Percentiles rank a stretch among this genome's conserved stretches.
phyloP scores from a whole-genome alignment of 2,113 vertebrate species.

The Climacteris rufus region DNA sequence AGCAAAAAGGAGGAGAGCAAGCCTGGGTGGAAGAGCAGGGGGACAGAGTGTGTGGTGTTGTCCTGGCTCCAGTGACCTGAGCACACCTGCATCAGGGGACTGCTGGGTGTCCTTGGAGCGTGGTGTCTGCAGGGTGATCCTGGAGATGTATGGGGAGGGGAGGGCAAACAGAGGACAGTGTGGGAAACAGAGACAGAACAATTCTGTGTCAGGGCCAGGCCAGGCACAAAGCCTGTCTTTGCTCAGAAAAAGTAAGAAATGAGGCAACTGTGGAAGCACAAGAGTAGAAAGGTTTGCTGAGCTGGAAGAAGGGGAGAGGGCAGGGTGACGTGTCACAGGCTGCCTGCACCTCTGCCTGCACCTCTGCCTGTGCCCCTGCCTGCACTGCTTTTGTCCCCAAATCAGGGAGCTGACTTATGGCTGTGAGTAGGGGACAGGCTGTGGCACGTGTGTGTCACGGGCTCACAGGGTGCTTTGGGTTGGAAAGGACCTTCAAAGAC shows the following conservation, averaged over 20 bases:
- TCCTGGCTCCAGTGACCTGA: neutral
- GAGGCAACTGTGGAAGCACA: neutral
- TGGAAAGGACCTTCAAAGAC: neutral
- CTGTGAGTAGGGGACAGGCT: neutral
- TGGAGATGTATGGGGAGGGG: neutral
- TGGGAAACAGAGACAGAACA: neutral
- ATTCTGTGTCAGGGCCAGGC: neutral
- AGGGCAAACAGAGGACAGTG: rapidly evolving
- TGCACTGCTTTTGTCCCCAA: neutral
- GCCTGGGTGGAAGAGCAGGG: neutral
- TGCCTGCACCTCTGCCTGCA: neutral
- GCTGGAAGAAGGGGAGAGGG: neutral
- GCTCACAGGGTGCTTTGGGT: neutral
- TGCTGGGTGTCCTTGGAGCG: neutral
- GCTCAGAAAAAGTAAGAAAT: neutral
- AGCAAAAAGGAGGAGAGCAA: neutral
- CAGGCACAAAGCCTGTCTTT: neutral
- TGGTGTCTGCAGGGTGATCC: neutral
- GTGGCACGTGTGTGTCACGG: neutral
- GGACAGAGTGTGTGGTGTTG: neutral
- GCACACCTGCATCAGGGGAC: neutral
- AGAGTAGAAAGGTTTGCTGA: neutral
- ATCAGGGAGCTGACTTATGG: neutral
- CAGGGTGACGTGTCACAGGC: rapidly evolving
- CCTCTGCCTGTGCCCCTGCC: neutral